Evolutionary conservation across 2,797 vertebrate species (phyloP), one percentile per base, ranked within the genome.

Genomic region (Bryconaethiops microstoma): DNA sequence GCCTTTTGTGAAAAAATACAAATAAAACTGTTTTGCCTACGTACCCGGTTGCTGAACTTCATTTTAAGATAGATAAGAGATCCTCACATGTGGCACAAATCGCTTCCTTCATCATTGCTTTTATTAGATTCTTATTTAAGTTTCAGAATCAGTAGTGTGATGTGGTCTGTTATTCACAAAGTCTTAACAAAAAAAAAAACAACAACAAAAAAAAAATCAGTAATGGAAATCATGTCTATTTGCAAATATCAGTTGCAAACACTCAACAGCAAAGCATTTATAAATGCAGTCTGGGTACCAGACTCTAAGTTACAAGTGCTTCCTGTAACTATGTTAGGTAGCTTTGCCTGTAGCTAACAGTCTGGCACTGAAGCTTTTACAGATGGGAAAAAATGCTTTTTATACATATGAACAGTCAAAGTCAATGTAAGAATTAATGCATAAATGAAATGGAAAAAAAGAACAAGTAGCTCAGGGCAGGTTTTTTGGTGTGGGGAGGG

Each of bases 311-410:
- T 73, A 64, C 42, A 65, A 23, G 7, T 12, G 16, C 16, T 21
- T 25, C 7, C 23, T 35, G 6, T 54, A 25, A 40, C 69, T 57
- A 17, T 19, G 4, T 45, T 29, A 9, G 10, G 23, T 48, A 59
- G 17, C 25, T 35, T 39, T 42, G 12, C n/a, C 35, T 74, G 71
- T 57, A 74, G 50, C 23, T 42, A 71, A 35, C 2, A 73, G 54
- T 79, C 50, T 80, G 39, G 25, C 40, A 35, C 40, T 40, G 54
- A 60, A 40, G 19, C 54, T 57, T 39, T 39, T 74, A 35, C 64
- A n/a, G 35, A 0, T 17, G 1, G 8, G 42, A 73, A 21, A 19
- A 45, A 59, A 6, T 74, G 14, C 12, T 60, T 45, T 60, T 73
- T 74, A 42, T 60, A 25, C 17, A 68, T 19, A 55, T 4, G 39